Base-by-base conservation (phyloP, 30 jellyfish, hydroid and myxozoan genomes). In the Morbakka virulenta region DNA sequence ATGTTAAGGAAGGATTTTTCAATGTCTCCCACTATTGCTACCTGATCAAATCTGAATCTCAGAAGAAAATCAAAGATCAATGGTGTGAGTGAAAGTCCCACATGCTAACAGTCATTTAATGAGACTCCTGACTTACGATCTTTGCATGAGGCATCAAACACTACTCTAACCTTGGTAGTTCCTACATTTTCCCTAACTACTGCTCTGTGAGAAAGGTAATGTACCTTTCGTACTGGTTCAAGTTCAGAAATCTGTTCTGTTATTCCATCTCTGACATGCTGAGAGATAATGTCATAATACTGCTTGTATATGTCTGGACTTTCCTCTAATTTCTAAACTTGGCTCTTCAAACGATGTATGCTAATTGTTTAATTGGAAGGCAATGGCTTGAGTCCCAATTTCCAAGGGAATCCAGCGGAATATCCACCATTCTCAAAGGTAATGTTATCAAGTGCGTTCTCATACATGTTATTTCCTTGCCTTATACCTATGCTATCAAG, bases 351-450 rank as follows among this genome's bases (percentile, higher is more conserved):
- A 27, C 83, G 48, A 28, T 13, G 1, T 23, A 74, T 29, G 32
- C 86, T 50, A 57, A 1, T 21, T 27, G 27, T 57, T 25, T 27
- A 74, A 50, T 74, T 74, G 13, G 77, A 23, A 20, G 79, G 86
- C 52, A 74, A 36, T 14, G 77, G 80, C 51, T 50, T 74, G 77
- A 50, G 86, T 35, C 86, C 86, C 17, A 47, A 25, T 27, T 74
- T 74, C 86, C 86, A 74, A 25, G 78, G 86, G 21, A 74, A 76
- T 11, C 79, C 86, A 2, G 53, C 86, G 12, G 86, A 74, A 74
- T 74, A 74, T 34, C 79, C 31, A 1, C 57, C 32, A 24, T 71
- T 71, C 6, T 51, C 72, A 57, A 50, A 74, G 29, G 81, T 22
- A 22, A 69, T 69, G 34, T 41, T 26, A 35, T 35, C 81, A 2